These are phyloP conservation scores for Onychorhynchus coronatus DNA, from an alignment of 2,113 vertebrate genomes.

Conservation along the genomic window DNA sequence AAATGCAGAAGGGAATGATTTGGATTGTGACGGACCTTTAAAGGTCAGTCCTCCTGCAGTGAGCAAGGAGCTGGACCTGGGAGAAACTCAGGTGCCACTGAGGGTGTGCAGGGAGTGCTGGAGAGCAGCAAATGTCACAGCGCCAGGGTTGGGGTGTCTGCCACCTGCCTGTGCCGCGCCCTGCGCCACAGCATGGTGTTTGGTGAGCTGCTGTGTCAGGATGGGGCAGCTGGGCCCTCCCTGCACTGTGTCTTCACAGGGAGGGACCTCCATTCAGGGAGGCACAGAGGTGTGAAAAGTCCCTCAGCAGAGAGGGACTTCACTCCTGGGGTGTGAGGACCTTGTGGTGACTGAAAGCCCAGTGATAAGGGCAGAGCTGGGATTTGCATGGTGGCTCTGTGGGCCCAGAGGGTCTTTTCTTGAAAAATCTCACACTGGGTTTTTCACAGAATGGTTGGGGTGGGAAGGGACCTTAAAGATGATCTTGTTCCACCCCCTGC, in stretches of 20 bases:
- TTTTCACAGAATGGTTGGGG: not conserved
- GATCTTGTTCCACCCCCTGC: not conserved
- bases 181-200: not conserved
- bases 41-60: not conserved
- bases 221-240: not conserved
- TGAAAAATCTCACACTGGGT: not conserved
- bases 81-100: not conserved
- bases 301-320: too few relatives aligned
- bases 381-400: not conserved
- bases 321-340: not conserved
- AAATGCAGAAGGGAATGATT: not conserved
- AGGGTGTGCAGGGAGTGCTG: not conserved
- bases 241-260: fast-evolving
- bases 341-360: not conserved
- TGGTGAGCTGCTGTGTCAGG: not conserved
- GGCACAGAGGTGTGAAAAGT: fast-evolving
- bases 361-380: not conserved
- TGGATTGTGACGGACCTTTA: not conserved
- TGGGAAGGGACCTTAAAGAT: not conserved
- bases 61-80: not conserved
- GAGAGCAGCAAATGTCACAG: not conserved
- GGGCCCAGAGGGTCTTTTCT: not conserved
- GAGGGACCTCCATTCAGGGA: not conserved
- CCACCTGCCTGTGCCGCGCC: not conserved
- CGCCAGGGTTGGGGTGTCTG: not conserved